Percentiles rank a stretch among this genome's conserved stretches.
These are phyloP conservation scores for Grammomys surdaster DNA, from an alignment of 2,113 vertebrate genomes.

Conservation along the genomic window DNA sequence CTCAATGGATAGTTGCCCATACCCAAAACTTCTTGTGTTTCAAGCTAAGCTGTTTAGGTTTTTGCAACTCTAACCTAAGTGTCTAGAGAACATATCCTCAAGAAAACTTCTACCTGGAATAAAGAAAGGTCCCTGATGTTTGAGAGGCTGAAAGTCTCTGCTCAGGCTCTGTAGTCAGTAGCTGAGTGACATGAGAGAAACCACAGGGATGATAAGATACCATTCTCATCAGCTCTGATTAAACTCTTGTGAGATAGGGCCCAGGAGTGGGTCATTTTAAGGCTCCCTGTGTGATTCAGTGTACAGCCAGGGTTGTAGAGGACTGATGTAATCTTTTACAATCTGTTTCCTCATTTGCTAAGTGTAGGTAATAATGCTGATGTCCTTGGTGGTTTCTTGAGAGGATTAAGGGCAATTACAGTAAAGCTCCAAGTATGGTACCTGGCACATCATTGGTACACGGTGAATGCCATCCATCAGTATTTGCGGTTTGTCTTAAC, in stretches of 20 bases:
- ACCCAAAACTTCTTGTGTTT: not conserved
- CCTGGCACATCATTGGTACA: not conserved
- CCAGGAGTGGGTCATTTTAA: not conserved
- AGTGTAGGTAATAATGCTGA: not conserved
- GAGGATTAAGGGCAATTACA: conserved; percentile 56
- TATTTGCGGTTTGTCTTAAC: conserved; percentile 55
- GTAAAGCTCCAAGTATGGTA: not conserved
- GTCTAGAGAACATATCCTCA: not conserved
- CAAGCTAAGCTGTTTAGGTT: not conserved
- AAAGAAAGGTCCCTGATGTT: not conserved
- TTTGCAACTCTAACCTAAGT: conserved; percentile 24
- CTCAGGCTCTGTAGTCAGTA: not conserved
- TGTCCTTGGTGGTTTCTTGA: not conserved
- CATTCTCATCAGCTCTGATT: not conserved
- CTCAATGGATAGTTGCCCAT: not conserved
- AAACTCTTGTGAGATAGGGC: not conserved
- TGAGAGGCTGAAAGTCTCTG: not conserved
- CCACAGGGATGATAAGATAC: not conserved
- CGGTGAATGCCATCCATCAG: not conserved
- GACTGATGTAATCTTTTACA: not conserved
- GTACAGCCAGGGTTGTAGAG: not conserved
- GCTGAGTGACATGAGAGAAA: not conserved
- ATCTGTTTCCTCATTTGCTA: conserved; percentile 35
- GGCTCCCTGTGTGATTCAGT: not conserved
- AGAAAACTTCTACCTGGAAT: not conserved